These are phyloP conservation scores for Sebastes jordani DNA, from an alignment of 2,797 vertebrate species.

Conservation along the genomic window DNA sequence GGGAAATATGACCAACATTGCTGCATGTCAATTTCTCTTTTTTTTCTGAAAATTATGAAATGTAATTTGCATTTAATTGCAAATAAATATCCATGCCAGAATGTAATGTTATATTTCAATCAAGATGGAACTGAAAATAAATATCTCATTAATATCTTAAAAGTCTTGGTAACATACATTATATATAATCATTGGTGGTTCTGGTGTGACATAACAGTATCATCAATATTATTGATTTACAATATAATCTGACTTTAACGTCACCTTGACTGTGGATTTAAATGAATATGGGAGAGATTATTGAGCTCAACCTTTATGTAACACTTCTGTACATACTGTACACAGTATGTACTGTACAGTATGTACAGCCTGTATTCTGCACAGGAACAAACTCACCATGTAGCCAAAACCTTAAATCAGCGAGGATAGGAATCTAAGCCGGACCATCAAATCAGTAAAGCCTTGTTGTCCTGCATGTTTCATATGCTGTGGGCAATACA, in stretches of 20 bases:
- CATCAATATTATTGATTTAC: neutral
- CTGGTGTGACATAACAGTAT: neutral
- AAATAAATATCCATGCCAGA: neutral
- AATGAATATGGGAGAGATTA: neutral
- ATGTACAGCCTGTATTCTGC: neutral
- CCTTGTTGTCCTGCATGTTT: neutral
- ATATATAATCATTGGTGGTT: neutral
- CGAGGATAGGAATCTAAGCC: neutral
- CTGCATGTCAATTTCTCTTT: neutral
- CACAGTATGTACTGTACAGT: neutral
- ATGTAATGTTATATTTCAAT: neutral
- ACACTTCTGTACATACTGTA: conserved; percentile 1
- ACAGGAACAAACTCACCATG: neutral
- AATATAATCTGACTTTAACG: neutral
- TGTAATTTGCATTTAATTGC: neutral
- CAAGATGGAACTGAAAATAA: neutral
- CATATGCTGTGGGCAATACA: too few species aligned
- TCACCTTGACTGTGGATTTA: neutral
- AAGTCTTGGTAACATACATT: neutral
- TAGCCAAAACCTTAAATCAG: neutral
- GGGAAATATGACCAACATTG: neutral
- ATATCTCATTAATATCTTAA: neutral
- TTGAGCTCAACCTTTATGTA: neutral
- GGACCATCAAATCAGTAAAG: neutral
- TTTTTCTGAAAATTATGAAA: neutral